Conservation (phyloP, 2,888 invertebrate species). For the Crocallis elinguaria region DNA sequence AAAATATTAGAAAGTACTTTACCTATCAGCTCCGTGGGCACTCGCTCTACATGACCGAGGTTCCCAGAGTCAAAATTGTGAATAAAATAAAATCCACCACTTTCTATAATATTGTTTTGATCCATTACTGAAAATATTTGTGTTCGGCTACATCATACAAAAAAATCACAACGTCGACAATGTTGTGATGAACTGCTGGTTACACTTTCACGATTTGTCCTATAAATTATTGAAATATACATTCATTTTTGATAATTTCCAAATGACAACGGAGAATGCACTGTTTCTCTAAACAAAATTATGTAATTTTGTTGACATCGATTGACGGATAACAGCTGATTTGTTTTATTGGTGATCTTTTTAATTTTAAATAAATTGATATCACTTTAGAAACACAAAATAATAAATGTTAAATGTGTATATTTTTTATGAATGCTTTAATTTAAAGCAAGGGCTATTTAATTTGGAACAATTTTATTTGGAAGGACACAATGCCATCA, state of each 20-base stretch:
- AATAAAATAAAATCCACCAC: constrained; percentile 91
- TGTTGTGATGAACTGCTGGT: constrained; percentile 56
- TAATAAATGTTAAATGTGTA: constrained; percentile 49
- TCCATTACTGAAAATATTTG: constrained; percentile 69
- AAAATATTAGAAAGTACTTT: constrained; percentile 48
- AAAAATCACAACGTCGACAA: constrained; percentile 62
- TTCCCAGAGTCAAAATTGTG: constrained; percentile 97
- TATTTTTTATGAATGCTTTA: constrained; percentile 52
- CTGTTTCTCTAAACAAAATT: constrained; percentile 85
- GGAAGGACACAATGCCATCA: constrained; percentile 69
- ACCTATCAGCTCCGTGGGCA: constrained; percentile 85
- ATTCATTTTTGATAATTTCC: constrained; percentile 74
- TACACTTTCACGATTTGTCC: constrained; percentile 69
- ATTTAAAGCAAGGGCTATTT: constrained; percentile 41
- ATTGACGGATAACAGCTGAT: constrained; percentile 86
- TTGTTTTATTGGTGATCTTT: constrained; percentile 80
- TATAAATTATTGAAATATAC: constrained; percentile 64
- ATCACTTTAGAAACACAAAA: constrained; percentile 38
- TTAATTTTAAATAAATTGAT: constrained; percentile 52
- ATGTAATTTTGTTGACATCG: constrained; percentile 86
- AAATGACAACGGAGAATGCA: constrained; percentile 77
- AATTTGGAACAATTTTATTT: constrained; percentile 67
- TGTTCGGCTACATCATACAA: constrained; percentile 76
- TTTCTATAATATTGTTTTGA: constrained; percentile 82
- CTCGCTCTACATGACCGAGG: constrained; percentile 91